phyloP scores from a whole-genome alignment of 2,113 vertebrate species.

The Psephotus haematonotus region DNA sequence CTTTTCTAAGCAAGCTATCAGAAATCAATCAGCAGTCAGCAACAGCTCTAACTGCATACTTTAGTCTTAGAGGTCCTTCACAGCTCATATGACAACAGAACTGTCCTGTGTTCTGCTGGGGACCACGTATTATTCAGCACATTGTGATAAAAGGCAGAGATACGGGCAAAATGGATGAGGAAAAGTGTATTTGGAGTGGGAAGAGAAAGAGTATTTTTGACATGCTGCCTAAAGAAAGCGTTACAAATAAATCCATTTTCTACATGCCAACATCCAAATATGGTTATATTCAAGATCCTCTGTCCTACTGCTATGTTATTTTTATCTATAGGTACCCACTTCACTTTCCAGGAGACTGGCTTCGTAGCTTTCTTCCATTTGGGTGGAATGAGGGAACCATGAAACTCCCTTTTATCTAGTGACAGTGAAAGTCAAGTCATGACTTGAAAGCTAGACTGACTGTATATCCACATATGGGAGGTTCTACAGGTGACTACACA shows the following conservation, averaged over 20 bases:
- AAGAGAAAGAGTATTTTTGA: neutral
- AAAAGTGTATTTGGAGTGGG: neutral
- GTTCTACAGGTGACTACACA: neutral
- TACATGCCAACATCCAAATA: neutral
- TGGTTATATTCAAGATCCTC: neutral
- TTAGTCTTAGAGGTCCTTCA: constrained; percentile 3
- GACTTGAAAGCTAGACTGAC: neutral
- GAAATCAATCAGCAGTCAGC: constrained; percentile 9
- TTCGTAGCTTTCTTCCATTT: neutral
- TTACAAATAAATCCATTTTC: neutral
- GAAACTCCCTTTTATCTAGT: neutral
- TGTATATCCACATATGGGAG: neutral
- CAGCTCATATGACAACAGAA: neutral
- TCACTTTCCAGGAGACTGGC: neutral
- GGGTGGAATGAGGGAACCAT: neutral
- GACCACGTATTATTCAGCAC: neutral
- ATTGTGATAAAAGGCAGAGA: neutral
- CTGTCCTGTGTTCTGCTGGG: neutral
- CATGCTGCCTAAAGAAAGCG: neutral
- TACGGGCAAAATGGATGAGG: neutral
- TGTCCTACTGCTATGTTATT: neutral
- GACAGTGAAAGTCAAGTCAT: neutral
- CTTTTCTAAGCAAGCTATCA: constrained; percentile 2
- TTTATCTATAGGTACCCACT: neutral
- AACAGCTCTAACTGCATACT: neutral